These are phyloP conservation scores for Pseudois nayaur DNA, from an alignment of 2,113 vertebrate genomes.

Conservation along the genomic window DNA sequence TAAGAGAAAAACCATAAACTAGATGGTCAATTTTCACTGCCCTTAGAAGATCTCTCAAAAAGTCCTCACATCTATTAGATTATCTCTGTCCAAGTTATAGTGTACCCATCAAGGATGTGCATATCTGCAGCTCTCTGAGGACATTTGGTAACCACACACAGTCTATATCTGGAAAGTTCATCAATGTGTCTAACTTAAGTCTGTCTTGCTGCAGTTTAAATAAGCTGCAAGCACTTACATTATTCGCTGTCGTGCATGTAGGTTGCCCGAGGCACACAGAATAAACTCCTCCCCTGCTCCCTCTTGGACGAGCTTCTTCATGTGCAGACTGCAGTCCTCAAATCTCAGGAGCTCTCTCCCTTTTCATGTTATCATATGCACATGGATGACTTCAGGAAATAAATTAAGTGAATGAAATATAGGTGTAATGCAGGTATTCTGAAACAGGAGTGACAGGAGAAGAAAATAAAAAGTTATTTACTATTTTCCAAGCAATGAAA, in stretches of 20 bases:
- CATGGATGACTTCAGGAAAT: not conserved
- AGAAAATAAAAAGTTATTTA: constrained; percentile 47
- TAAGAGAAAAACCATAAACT: not conserved
- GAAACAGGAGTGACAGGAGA: not conserved
- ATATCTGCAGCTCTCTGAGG: not conserved
- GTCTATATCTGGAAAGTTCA: not conserved
- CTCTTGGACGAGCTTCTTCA: not conserved
- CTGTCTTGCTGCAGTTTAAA: constrained; percentile 6
- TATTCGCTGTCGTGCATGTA: not conserved
- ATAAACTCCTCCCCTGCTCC: not conserved
- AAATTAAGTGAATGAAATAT: constrained; percentile 25
- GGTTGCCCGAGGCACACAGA: not conserved
- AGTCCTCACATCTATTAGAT: not conserved
- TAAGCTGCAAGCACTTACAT: not conserved
- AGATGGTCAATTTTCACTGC: not conserved
- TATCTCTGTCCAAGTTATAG: not conserved
- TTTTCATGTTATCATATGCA: not conserved
- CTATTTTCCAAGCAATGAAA: constrained; percentile 35
- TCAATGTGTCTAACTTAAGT: constrained; percentile 1
- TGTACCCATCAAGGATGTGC: not conserved
- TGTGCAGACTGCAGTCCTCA: not conserved
- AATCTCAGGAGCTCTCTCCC: not conserved
- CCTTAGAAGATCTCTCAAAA: not conserved
- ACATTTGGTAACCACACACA: not conserved
- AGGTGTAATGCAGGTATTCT: not conserved